These are phyloP conservation scores for Drosophila rhopaloa DNA, from an alignment of 1,140 invertebrate species.

Conservation along the genomic window DNA sequence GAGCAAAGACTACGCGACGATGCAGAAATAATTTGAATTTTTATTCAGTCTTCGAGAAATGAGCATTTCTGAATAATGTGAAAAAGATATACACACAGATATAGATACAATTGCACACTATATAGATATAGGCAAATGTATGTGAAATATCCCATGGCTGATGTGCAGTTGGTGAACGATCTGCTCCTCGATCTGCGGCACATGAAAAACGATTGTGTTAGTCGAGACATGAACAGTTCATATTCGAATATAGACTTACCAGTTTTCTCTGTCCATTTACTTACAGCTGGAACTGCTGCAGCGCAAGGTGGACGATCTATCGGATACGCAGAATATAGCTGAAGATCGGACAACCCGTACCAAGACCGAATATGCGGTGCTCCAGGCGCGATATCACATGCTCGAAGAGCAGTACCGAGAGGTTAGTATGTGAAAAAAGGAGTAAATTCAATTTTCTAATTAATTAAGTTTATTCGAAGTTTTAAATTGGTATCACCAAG, in stretches of 20 bases:
- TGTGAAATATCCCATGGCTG: conserved; percentile 81
- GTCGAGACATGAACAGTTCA: conserved; percentile 20
- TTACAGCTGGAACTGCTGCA: conserved; percentile 94
- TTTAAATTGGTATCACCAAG: not conserved
- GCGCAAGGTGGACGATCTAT: conserved; percentile 94
- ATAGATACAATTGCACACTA: conserved; percentile 20
- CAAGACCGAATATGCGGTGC: conserved; percentile 95
- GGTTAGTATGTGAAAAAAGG: conserved; percentile 83
- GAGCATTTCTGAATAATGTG: conserved; percentile 29
- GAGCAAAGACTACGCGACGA: conserved; percentile 61
- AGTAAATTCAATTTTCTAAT: no score
- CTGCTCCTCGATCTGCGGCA: conserved; percentile 75
- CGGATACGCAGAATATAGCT: conserved; percentile 92
- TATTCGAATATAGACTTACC: not conserved
- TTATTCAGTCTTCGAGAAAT: conserved; percentile 21
- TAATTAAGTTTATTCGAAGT: no score
- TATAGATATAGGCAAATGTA: conserved; percentile 75
- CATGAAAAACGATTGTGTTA: conserved; percentile 83
- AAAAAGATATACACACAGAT: conserved; percentile 2
- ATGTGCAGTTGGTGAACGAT: conserved; percentile 79
- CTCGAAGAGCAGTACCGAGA: conserved; percentile 96
- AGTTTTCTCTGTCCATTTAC: conserved; percentile 27
- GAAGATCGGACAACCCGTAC: conserved; percentile 94
- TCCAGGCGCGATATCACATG: conserved; percentile 95
- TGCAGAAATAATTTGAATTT: conserved; percentile 55